Evolutionary conservation across 30 jellyfish, hydroid and myxozoan species (phyloP).

Genomic region (Hydractinia echinata): DNA sequence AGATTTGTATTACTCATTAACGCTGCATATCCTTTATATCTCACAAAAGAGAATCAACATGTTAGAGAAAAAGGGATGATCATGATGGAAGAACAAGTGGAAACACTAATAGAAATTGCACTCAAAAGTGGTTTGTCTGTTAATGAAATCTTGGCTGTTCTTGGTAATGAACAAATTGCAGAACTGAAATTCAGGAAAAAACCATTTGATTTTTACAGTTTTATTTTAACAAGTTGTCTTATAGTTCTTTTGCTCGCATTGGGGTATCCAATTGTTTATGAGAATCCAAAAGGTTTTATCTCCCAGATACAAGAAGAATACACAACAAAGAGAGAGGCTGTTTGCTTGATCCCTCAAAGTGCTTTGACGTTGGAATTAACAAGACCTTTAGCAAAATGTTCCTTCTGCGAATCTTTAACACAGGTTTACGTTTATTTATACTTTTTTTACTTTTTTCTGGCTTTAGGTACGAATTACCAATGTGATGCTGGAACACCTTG

Average conservation of each 20-base stretch:
- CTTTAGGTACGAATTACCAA: neutral
- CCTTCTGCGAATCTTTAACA: constrained; percentile 7
- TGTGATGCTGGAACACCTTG: neutral
- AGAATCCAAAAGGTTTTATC: neutral
- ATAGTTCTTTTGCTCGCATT: neutral
- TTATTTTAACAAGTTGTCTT: neutral
- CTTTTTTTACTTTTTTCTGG: neutral
- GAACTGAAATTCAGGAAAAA: neutral
- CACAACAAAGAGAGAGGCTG: neutral
- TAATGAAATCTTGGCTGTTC: neutral
- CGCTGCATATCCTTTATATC: too few relatives aligned
- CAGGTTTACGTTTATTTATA: neutral
- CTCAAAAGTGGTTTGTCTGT: neutral
- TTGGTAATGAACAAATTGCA: neutral
- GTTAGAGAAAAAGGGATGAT: neutral
- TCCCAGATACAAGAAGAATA: neutral
- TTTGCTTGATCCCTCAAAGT: constrained; percentile 7
- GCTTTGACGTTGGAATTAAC: constrained; percentile 24
- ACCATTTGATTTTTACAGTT: neutral
- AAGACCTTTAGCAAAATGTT: constrained; percentile 19
- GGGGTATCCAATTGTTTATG: neutral
- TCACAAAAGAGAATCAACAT: neutral
- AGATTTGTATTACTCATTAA: too few relatives aligned
- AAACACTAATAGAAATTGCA: neutral
- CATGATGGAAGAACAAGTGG: neutral